Conservation (phyloP, 2,797 vertebrate species). For the Sebastes miniatus region DNA sequence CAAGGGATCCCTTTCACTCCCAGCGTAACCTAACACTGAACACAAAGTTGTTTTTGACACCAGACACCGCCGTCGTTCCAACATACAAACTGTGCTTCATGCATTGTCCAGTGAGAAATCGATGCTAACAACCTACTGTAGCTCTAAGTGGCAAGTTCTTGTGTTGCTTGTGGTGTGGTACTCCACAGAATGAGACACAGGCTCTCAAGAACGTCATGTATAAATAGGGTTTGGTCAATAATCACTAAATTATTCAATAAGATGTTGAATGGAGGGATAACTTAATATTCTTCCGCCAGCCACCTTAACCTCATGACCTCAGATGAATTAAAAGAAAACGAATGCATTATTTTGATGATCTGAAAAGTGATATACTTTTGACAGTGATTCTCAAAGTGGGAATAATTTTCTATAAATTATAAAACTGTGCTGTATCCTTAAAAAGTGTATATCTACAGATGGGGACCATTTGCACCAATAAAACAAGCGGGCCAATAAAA, state of each 20-base stretch:
- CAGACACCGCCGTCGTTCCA: conserved; percentile 20
- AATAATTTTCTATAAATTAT: too few relatives aligned
- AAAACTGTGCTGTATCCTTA: too few relatives aligned
- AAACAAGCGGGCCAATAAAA: too few relatives aligned
- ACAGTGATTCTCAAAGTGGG: too few relatives aligned
- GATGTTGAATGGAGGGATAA: conserved; percentile 63
- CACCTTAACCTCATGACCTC: conserved; percentile 36
- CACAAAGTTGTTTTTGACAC: conserved; percentile 49
- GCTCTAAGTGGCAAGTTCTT: conserved; percentile 54
- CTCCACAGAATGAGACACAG: conserved; percentile 35
- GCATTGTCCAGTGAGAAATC: conserved; percentile 44
- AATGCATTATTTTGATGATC: not conserved
- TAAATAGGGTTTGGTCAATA: conserved; percentile 77
- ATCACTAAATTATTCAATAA: conserved; percentile 81
- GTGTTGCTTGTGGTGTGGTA: conserved; percentile 50
- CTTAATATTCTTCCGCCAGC: conserved; percentile 51
- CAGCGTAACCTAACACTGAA: conserved; percentile 29
- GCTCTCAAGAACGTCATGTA: conserved; percentile 56
- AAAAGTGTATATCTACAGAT: too few relatives aligned
- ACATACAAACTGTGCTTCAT: conserved; percentile 23
- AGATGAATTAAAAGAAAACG: conserved; percentile 16
- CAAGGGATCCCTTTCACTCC: conserved; percentile 26
- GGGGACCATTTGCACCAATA: too few relatives aligned
- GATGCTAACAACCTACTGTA: conserved; percentile 52
- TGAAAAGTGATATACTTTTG: not conserved